A percentile compares a stretch with the other conserved stretches of the same genome.
phyloP scores from a whole-genome alignment of 2,797 vertebrate species.

The Sparidentex hasta region DNA sequence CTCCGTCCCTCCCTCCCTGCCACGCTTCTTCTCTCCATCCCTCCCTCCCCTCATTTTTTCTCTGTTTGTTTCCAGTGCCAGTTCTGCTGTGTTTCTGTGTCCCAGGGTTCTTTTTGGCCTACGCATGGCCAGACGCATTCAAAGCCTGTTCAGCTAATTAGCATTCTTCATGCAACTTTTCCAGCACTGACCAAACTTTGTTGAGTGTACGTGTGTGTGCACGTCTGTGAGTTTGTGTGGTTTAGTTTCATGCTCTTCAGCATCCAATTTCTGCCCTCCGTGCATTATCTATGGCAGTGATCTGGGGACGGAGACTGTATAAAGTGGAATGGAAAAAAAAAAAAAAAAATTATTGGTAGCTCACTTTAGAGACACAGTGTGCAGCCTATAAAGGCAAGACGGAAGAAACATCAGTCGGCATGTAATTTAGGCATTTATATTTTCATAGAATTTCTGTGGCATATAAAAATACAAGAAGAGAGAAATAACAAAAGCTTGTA shows the following conservation, averaged over 20 bases:
- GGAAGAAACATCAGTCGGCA: background rate
- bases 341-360: slow-evolving; percentile 12
- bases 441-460: slow-evolving; percentile 10
- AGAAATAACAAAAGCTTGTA: slow-evolving; percentile 9
- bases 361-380: slow-evolving; percentile 11
- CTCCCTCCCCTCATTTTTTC: slow-evolving; percentile 77
- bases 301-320: slow-evolving; percentile 36
- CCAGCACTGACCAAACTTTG: slow-evolving; percentile 80
- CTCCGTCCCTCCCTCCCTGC: slow-evolving; percentile 73
- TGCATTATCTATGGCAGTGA: slow-evolving; percentile 33
- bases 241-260: slow-evolving; percentile 46
- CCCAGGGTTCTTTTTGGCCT: slow-evolving; percentile 85
- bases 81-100: slow-evolving; percentile 87
- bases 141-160: slow-evolving; percentile 86
- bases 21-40: slow-evolving; percentile 71
- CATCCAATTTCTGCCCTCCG: slow-evolving; percentile 44
- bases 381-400: slow-evolving; percentile 1
- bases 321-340: slow-evolving; percentile 4
- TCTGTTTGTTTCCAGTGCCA: slow-evolving; percentile 88
- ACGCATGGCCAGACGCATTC: slow-evolving; percentile 83
- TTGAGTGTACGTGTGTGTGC: slow-evolving; percentile 52
- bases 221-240: slow-evolving; percentile 46
- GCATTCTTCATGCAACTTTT: slow-evolving; percentile 85
- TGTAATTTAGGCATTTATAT: background rate
- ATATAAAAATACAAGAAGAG: background rate